A percentile compares a stretch with the other conserved stretches of the same genome.
phyloP scores from a whole-genome alignment of 2,797 vertebrate genomes.

The Linurgus olivaceus region DNA sequence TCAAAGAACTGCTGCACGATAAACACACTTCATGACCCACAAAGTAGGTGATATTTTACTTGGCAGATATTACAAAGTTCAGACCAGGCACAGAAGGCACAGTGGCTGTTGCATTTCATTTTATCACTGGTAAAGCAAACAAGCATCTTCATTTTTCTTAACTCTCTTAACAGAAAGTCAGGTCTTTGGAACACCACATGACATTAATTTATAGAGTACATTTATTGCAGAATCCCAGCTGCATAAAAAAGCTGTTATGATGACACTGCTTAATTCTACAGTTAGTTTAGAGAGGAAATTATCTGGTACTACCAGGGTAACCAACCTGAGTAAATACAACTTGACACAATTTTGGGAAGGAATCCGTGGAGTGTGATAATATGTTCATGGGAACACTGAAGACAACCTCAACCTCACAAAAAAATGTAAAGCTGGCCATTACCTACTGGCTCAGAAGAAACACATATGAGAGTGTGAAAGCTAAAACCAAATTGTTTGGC shows the following conservation, averaged over 20 bases:
- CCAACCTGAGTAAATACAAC: background rate
- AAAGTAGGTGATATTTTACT: background rate
- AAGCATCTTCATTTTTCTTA: background rate
- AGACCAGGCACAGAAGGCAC: background rate
- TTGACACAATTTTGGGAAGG: background rate
- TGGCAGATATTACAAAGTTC: background rate
- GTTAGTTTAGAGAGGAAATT: background rate
- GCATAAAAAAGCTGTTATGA: background rate
- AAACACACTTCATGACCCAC: background rate
- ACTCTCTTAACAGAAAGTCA: background rate
- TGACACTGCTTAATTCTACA: background rate
- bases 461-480: background rate
- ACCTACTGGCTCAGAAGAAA: background rate
- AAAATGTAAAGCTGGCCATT: background rate
- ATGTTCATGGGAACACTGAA: background rate
- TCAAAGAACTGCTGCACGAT: conserved; percentile 3
- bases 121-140: background rate
- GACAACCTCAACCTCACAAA: background rate
- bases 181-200: background rate
- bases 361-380: background rate
- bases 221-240: background rate
- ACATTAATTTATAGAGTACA: background rate
- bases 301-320: background rate
- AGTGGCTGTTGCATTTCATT: background rate
- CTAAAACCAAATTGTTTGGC: background rate